Evolutionary conservation across 1,140 invertebrate species (phyloP).

Genomic region (Samia ricini): DNA sequence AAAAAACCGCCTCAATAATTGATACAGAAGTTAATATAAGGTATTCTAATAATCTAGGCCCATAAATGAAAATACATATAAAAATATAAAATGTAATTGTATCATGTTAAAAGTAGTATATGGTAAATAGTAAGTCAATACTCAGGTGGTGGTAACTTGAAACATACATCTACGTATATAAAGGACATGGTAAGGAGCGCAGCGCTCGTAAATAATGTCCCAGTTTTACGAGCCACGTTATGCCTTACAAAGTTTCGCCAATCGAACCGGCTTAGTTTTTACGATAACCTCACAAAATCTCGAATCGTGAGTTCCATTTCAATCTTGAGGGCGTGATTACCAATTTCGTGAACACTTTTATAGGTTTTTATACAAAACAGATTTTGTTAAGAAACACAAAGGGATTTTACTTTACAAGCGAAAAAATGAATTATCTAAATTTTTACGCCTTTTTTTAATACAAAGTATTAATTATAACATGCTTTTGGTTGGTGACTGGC

Average conservation of each 20-base stretch:
- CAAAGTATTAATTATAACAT: too few species aligned
- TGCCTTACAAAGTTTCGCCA: constrained; percentile 41
- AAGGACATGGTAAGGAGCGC: background rate
- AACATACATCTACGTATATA: constrained; percentile 1
- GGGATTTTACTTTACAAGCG: background rate
- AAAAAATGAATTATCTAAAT: too few species aligned
- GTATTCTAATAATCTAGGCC: too few species aligned
- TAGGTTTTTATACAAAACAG: constrained; percentile 1
- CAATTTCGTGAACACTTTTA: constrained; percentile 7
- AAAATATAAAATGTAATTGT: too few species aligned
- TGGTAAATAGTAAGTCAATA: background rate
- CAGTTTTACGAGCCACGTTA: constrained; percentile 33
- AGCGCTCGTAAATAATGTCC: constrained; percentile 35
- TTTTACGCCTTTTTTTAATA: too few species aligned
- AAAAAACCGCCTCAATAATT: too few species aligned
- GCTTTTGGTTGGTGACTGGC: too few species aligned
- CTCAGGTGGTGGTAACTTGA: constrained; percentile 1
- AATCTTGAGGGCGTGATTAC: constrained; percentile 4
- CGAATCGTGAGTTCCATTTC: constrained; percentile 14
- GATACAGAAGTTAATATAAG: too few species aligned
- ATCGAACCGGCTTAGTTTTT: constrained; percentile 37
- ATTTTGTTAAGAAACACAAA: background rate
- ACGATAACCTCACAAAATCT: constrained; percentile 30
- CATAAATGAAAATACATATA: too few species aligned
- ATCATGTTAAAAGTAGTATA: background rate